phyloP scores from a whole-genome alignment of 2,888 invertebrate species.

The Noctua pronuba region DNA sequence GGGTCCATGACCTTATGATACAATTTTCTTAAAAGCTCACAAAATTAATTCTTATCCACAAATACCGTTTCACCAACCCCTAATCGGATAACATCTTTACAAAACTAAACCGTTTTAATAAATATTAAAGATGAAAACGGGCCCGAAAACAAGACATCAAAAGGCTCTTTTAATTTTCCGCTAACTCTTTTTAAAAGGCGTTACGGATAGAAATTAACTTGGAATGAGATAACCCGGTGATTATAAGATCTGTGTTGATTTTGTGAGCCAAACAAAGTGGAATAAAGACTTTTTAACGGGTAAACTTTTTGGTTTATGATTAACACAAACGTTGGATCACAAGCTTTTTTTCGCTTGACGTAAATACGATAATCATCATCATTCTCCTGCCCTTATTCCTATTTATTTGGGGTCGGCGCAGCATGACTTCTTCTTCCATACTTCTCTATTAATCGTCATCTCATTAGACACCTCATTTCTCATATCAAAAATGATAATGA shows the following conservation, averaged over 20 bases:
- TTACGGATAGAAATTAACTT: slow-evolving; percentile 59
- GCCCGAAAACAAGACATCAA: slow-evolving; percentile 47
- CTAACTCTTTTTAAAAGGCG: slow-evolving; percentile 46
- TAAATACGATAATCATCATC: no score
- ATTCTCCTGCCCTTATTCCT: no score
- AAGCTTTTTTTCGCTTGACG: no score
- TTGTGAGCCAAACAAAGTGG: slow-evolving; percentile 53
- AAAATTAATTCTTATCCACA: not conserved
- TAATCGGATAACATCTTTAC: slow-evolving; percentile 21
- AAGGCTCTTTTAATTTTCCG: slow-evolving; percentile 47
- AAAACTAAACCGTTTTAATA: slow-evolving; percentile 49
- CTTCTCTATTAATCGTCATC: not conserved
- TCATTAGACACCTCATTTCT: not conserved
- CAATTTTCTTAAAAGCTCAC: not conserved
- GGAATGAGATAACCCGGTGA: slow-evolving; percentile 54
- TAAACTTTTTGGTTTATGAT: slow-evolving; percentile 26
- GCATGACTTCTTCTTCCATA: not conserved
- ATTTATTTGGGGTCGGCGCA: not conserved
- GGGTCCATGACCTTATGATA: not conserved
- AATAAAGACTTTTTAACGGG: slow-evolving; percentile 19
- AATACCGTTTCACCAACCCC: not conserved
- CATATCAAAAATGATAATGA: not conserved
- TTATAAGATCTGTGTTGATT: slow-evolving; percentile 58
- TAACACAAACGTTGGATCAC: not conserved
- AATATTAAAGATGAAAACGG: slow-evolving; percentile 43